Evolutionary conservation across 2,113 vertebrate species (phyloP), one percentile per base, ranked within the genome.

Genomic region (Leptocoma aspasia): DNA sequence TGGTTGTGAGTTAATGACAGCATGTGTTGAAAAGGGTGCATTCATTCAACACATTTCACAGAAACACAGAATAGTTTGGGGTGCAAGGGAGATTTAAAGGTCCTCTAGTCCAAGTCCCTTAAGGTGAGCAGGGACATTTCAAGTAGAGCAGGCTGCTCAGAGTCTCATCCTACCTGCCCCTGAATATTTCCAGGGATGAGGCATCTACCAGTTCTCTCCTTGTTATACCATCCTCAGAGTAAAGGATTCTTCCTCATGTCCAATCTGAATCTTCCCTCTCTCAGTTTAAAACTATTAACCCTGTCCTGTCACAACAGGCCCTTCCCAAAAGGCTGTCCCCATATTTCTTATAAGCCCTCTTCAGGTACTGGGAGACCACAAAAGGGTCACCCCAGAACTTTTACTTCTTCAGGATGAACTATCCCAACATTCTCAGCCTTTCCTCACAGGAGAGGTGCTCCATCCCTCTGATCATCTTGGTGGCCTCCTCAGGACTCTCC

Each of bases 401-500:
- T 53, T 10, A n/a, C 5, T 27, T 50, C 18, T 71, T 39, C 42
- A 31, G 23, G 37, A 7, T 47, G 11, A 77, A 28, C 18, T 35
- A 28, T 18, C 15, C 26, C 9, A 56, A 28, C 2, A 5, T 5
- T 53, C 31, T 35, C 21, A 39, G 13, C 42, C 8, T 59, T 16
- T 68, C 18, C 9, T 86, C 3, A 5, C 0, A 12, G 5, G 1
- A 9, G 8, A 60, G 8, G 2, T 39, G 9, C 4, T 52, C 8
- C 10, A 66, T 6, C 14, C 8, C 50, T 53, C 22, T 45, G 19
- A 41, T 31, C 6, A 13, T 15, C 10, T 54, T 61, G 0, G 4
- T 35, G 15, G 1, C 10, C 9, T 47, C 47, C 27, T 47, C n/a
- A 35, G n/a, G 30, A 13, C 35, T 15, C 0, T 0, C 4, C 15